These are phyloP conservation scores for Xyrichtys novacula DNA, from an alignment of 2,797 vertebrate species.

Conservation along the genomic window DNA sequence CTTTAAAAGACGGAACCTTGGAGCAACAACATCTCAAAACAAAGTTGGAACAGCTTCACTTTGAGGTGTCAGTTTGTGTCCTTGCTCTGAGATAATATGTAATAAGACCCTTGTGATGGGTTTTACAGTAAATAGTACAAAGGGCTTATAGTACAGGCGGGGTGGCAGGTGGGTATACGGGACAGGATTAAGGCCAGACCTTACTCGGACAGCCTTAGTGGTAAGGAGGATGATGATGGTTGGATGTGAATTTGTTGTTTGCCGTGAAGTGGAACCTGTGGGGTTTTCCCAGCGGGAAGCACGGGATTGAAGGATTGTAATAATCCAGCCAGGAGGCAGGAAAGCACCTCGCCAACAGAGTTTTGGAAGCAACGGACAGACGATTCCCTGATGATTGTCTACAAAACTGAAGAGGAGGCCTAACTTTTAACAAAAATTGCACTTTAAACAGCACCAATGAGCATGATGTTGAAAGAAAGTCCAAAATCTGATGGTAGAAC, in stretches of 20 bases:
- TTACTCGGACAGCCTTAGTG: slow-evolving; percentile 55
- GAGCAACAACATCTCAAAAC: not conserved
- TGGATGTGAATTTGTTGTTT: slow-evolving; percentile 68
- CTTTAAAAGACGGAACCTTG: slow-evolving; percentile 1
- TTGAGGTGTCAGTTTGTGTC: not conserved
- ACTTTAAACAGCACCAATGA: not conserved
- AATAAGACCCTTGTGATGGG: not conserved
- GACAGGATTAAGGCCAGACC: slow-evolving; percentile 78
- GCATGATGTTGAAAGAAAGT: not conserved
- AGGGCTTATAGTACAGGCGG: slow-evolving; percentile 47
- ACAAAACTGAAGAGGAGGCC: slow-evolving; percentile 8
- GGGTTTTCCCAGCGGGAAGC: slow-evolving; percentile 66
- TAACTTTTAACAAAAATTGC: slow-evolving; percentile 9
- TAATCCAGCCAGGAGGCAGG: slow-evolving; percentile 68
- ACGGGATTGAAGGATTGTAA: slow-evolving; percentile 67
- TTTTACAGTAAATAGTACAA: slow-evolving; percentile 30
- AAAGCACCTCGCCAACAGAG: slow-evolving; percentile 40
- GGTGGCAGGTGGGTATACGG: slow-evolving; percentile 61
- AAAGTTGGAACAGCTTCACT: not conserved
- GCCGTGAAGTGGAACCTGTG: slow-evolving; percentile 60
- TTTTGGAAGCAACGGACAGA: slow-evolving; percentile 40
- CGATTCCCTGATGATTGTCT: slow-evolving; percentile 33
- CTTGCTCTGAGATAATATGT: slow-evolving; percentile 1
- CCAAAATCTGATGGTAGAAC: not conserved
- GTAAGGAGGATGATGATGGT: slow-evolving; percentile 70